Evolutionary conservation across 1,140 invertebrate genomes (phyloP).

Genomic region (Plectrocnemia conspersa): DNA sequence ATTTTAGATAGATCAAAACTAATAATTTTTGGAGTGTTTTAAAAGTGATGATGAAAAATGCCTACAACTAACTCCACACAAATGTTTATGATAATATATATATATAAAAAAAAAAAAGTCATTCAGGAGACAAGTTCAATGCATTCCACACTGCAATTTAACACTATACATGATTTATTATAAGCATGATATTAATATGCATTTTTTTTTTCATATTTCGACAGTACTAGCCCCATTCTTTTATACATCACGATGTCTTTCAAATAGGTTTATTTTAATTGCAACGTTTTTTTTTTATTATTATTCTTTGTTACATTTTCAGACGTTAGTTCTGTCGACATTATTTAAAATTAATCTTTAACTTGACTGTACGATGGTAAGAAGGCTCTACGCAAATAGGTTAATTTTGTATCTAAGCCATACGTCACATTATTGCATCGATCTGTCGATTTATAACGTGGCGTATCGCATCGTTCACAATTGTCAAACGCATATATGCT

Average conservation of each 20-base stretch:
- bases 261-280: background rate
- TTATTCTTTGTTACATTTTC: background rate
- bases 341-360: background rate
- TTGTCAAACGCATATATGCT: background rate
- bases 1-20: no score
- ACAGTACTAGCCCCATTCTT: no score
- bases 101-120: background rate
- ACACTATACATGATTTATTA: background rate
- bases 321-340: background rate
- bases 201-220: no score
- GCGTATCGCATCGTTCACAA: background rate
- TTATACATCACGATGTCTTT: background rate
- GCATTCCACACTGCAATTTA: no score
- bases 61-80: no score
- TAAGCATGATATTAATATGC: background rate
- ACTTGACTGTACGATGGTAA: no score
- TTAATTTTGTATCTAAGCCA: background rate
- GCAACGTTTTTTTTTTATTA: background rate
- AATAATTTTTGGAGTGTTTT: no score
- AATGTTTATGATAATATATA: slow-evolving; percentile 4
- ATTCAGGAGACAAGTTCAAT: background rate
- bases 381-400: background rate
- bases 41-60: no score
- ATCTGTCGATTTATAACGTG: background rate
- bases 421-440: background rate